Conservation (phyloP, 2,888 invertebrate genomes). For the Dynastes hyllus region DNA sequence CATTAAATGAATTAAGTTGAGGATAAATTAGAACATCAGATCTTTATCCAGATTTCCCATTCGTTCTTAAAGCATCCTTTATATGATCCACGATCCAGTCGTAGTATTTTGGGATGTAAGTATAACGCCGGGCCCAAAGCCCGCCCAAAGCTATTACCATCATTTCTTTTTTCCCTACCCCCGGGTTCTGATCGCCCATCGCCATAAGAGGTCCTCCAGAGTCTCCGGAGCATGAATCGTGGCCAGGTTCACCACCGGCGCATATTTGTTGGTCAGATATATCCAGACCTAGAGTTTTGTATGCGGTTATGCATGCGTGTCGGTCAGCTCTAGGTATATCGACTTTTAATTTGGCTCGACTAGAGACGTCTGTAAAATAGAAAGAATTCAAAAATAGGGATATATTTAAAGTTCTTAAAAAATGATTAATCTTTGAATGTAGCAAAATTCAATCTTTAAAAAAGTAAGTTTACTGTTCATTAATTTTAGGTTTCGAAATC, state of each 20-base stretch:
- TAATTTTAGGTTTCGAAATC: too few relatives aligned
- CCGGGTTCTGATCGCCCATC: slow-evolving; percentile 63
- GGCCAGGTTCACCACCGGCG: slow-evolving; percentile 79
- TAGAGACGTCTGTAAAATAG: slow-evolving; percentile 61
- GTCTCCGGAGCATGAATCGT: slow-evolving; percentile 86
- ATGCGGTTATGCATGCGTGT: slow-evolving; percentile 73
- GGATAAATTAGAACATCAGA: background rate
- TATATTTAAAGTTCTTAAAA: too few relatives aligned
- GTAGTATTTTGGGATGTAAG: slow-evolving; percentile 75
- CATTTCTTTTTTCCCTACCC: too few relatives aligned
- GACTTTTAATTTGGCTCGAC: slow-evolving; percentile 77
- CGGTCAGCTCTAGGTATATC: slow-evolving; percentile 75
- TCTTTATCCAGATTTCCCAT: background rate
- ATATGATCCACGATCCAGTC: slow-evolving; percentile 76
- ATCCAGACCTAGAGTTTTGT: slow-evolving; percentile 71
- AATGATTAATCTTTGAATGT: too few relatives aligned
- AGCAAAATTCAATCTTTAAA: too few relatives aligned
- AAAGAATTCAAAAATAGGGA: background rate
- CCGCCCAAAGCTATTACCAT: slow-evolving; percentile 79
- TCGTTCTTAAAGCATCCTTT: slow-evolving; percentile 45
- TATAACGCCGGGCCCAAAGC: slow-evolving; percentile 85
- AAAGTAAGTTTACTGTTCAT: too few relatives aligned
- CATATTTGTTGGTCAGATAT: slow-evolving; percentile 78
- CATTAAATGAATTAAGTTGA: background rate
- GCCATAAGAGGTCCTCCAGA: slow-evolving; percentile 87